phyloP scores from a whole-genome alignment of 92 coral and sea anemone genomes.

The Chrysogorgia sp. region DNA sequence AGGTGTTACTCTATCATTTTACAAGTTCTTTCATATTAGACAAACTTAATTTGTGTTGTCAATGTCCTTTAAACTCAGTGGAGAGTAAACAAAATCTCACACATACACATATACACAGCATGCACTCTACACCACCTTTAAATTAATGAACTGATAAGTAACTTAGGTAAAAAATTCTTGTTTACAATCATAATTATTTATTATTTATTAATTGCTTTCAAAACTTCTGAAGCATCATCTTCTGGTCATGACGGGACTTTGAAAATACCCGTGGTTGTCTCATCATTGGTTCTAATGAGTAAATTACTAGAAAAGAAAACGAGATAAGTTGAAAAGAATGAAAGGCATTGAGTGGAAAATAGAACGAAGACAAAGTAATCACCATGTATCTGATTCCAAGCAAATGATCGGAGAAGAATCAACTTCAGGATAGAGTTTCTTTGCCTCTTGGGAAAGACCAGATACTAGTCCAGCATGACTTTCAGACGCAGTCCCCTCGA shows the following conservation, averaged over 20 bases:
- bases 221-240: neutral
- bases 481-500: slow-evolving; percentile 79
- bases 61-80: too few relatives aligned
- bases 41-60: too few relatives aligned
- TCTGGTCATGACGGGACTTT: slow-evolving; percentile 81
- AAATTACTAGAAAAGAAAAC: slow-evolving; percentile 70
- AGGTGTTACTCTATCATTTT: too few relatives aligned
- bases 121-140: too few relatives aligned
- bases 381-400: slow-evolving; percentile 98
- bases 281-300: slow-evolving; percentile 73
- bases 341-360: neutral
- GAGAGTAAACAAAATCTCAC: too few relatives aligned
- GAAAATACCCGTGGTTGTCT: slow-evolving; percentile 78
- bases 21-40: too few relatives aligned
- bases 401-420: slow-evolving; percentile 81
- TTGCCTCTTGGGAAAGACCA: slow-evolving; percentile 80
- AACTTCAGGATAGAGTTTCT: slow-evolving; percentile 76
- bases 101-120: too few relatives aligned
- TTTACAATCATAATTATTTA: too few relatives aligned
- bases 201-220: too few relatives aligned
- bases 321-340: neutral
- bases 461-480: slow-evolving; percentile 77
- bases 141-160: too few relatives aligned
- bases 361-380: slow-evolving; percentile 13
- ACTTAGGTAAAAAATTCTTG: too few relatives aligned